Evolutionary conservation across 1,140 invertebrate species (phyloP).

Genomic region (Lordiphosa clarofinis): DNA sequence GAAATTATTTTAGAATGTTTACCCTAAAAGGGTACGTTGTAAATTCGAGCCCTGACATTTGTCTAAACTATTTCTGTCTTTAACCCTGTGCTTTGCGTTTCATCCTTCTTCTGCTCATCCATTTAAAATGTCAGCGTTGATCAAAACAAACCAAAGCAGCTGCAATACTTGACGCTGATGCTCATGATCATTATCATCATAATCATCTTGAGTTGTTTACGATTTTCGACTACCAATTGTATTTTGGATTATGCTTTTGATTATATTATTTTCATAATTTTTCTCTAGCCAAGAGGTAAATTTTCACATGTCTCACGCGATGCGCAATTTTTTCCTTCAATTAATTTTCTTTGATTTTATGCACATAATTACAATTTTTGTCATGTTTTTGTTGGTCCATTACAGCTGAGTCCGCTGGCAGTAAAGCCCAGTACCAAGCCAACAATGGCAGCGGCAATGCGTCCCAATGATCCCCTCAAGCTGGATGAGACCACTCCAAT

Average conservation of each 20-base stretch:
- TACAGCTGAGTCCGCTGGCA: conserved; percentile 56
- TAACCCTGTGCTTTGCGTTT: neutral
- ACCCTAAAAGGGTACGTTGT: too few relatives aligned
- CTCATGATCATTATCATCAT: conserved; percentile 17
- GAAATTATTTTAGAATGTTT: neutral
- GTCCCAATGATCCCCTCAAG: conserved; percentile 16
- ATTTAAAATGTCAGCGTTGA: conserved; percentile 3
- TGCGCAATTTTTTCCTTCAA: conserved; percentile 34
- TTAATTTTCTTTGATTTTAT: conserved; percentile 33
- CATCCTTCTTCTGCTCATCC: neutral
- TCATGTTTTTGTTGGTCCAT: conserved; percentile 2
- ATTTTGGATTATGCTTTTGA: conserved; percentile 36
- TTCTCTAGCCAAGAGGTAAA: conserved; percentile 3
- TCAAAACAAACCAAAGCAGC: conserved; percentile 21
- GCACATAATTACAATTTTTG: conserved; percentile 16
- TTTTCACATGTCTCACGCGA: conserved; percentile 50
- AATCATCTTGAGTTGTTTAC: conserved; percentile 40
- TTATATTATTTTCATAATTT: conserved; percentile 30
- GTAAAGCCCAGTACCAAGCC: conserved; percentile 43
- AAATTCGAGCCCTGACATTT: neutral
- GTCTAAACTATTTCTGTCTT: conserved; percentile 33
- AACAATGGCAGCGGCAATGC: conserved; percentile 24
- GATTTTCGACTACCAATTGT: conserved; percentile 41
- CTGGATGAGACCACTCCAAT: conserved; percentile 6
- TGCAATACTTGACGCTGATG: conserved; percentile 11